Percentiles rank a stretch among this genome's conserved stretches.
These are phyloP conservation scores for Nomada hirtipes DNA, from an alignment of 2,888 invertebrate genomes.

Conservation along the genomic window DNA sequence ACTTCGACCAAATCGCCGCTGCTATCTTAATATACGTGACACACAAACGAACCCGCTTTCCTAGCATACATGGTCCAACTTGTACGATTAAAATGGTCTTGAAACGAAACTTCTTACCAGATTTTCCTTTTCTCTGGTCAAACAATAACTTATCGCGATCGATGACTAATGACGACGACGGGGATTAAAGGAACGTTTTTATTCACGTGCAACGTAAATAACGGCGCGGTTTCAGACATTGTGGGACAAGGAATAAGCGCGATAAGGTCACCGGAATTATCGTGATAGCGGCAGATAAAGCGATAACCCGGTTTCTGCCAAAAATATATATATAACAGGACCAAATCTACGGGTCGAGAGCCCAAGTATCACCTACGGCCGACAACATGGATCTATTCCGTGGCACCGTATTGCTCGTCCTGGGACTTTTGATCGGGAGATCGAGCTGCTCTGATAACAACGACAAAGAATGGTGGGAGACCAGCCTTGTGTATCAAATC, in stretches of 20 bases:
- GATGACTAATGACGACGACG: neutral
- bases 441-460: neutral
- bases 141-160: slow-evolving; percentile 22
- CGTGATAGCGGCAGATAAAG: slow-evolving; percentile 30
- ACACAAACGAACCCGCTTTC: neutral
- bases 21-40: no score
- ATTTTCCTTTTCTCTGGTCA: slow-evolving; percentile 21
- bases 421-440: slow-evolving; percentile 18
- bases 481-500: slow-evolving; percentile 76
- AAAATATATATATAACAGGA: slow-evolving; percentile 45
- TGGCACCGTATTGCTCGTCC: neutral
- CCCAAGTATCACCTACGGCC: neutral
- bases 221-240: slow-evolving; percentile 14
- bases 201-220: slow-evolving; percentile 27
- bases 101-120: neutral
- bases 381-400: slow-evolving; percentile 16
- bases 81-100: neutral
- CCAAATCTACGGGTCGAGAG: neutral
- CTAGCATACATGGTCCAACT: neutral
- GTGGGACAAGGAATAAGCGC: slow-evolving; percentile 18
- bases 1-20: no score
- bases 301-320: slow-evolving; percentile 35
- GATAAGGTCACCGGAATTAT: slow-evolving; percentile 34
- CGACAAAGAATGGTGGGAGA: slow-evolving; percentile 75
- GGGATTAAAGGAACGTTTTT: slow-evolving; percentile 14